Conservation (phyloP, 2,113 vertebrate genomes). For the Laterallus jamaicensis region DNA sequence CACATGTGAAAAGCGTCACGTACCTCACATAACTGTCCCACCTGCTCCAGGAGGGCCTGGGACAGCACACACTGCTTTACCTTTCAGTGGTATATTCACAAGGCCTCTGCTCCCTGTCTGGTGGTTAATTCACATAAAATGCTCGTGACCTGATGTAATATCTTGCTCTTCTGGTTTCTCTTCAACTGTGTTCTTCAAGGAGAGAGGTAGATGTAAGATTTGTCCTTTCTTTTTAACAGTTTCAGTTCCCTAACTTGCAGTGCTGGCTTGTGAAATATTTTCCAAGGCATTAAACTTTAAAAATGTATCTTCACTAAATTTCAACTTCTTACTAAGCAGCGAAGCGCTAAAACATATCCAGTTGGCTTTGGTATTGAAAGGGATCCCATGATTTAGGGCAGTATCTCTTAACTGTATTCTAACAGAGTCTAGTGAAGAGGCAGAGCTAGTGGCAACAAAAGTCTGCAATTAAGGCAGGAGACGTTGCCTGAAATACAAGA, state of each 20-base stretch:
- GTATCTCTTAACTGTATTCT: constrained; percentile 35
- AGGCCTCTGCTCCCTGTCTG: neutral
- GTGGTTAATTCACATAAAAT: neutral
- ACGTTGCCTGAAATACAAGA: constrained; percentile 27
- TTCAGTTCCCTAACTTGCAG: neutral
- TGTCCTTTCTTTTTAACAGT: neutral
- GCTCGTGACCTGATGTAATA: neutral
- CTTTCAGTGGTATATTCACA: neutral
- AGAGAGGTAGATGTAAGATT: neutral
- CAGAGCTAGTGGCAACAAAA: constrained; percentile 37
- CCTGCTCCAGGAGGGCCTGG: neutral
- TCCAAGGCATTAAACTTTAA: neutral
- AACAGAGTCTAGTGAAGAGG: constrained; percentile 18
- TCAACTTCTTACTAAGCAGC: neutral
- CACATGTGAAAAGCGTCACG: neutral
- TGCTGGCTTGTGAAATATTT: neutral
- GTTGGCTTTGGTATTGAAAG: neutral
- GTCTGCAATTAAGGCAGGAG: constrained; percentile 40
- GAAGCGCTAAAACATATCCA: neutral
- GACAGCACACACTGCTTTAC: neutral
- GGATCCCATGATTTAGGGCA: neutral
- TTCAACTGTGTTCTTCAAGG: neutral
- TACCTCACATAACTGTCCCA: neutral
- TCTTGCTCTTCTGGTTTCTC: neutral
- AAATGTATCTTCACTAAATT: neutral